phyloP scores from a whole-genome alignment of 2,113 vertebrate genomes.

The Tursiops truncatus region DNA sequence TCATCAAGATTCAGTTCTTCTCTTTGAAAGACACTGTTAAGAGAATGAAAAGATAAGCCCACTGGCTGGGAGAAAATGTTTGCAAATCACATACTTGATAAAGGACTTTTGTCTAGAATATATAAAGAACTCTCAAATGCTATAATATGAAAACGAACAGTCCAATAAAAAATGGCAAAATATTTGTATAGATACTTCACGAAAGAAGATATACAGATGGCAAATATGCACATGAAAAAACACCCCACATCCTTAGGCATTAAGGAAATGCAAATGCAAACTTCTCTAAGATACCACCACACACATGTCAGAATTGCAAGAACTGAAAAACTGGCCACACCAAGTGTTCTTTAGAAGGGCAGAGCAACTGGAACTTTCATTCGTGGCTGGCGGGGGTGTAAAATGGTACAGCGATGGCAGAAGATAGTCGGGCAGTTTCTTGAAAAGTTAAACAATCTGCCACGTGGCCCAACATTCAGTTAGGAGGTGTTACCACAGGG shows the following conservation, averaged over 20 bases:
- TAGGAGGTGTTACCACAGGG: neutral
- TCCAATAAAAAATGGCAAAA: too few relatives aligned
- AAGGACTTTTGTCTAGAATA: too few relatives aligned
- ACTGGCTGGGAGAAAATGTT: neutral
- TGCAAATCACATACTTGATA: neutral
- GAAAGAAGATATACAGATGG: too few relatives aligned
- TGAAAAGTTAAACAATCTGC: neutral
- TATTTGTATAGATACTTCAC: too few relatives aligned
- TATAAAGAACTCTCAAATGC: too few relatives aligned
- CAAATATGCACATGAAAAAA: too few relatives aligned
- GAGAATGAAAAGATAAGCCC: neutral
- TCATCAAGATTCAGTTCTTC: neutral
- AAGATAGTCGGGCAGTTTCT: neutral
- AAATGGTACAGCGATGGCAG: neutral
- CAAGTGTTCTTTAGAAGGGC: neutral
- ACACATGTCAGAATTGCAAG: too few relatives aligned
- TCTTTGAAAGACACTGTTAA: neutral
- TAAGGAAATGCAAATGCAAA: too few relatives aligned
- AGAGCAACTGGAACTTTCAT: neutral
- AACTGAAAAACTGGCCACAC: neutral
- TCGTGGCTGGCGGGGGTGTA: too few relatives aligned
- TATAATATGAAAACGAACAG: too few relatives aligned
- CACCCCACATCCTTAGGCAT: too few relatives aligned
- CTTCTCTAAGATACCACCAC: too few relatives aligned
- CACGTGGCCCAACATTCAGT: neutral